Evolutionary conservation across 2,113 vertebrate genomes (phyloP).

Genomic region (Cygnus atratus): DNA sequence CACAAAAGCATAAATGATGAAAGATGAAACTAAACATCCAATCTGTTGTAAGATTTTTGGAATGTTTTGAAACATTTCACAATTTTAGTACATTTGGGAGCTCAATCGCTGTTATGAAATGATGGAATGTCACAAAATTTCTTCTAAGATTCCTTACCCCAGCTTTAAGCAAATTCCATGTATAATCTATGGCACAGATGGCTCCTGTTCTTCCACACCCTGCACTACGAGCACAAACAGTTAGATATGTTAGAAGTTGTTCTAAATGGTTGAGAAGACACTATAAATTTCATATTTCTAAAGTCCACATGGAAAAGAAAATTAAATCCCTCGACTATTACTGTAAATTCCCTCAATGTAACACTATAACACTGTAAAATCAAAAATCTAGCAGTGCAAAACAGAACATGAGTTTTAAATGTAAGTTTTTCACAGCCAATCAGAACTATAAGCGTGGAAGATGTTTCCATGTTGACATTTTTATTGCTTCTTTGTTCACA

Average conservation of each 20-base stretch:
- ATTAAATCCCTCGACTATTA: not conserved
- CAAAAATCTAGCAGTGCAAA: not conserved
- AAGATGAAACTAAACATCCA: not conserved
- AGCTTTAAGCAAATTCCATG: constrained; percentile 98
- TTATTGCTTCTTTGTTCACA: not conserved
- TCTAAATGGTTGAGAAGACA: not conserved
- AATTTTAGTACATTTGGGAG: not conserved
- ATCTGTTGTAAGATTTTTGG: not conserved
- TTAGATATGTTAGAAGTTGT: not conserved
- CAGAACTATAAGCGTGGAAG: not conserved
- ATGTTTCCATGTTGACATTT: not conserved
- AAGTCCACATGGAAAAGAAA: not conserved
- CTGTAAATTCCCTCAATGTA: not conserved
- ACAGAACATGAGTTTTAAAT: not conserved
- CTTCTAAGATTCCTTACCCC: constrained; percentile 82
- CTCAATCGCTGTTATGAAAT: not conserved
- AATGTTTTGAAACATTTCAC: not conserved
- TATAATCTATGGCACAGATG: constrained; percentile 99
- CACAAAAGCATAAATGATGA: not conserved
- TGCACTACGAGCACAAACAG: constrained; percentile 83
- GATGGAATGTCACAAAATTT: not conserved
- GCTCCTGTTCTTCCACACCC: constrained; percentile 98
- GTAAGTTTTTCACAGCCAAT: not conserved
- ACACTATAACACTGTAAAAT: not conserved
- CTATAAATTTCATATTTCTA: not conserved